Evolutionary conservation across 2,113 vertebrate genomes (phyloP).

Genomic region (Trinectes maculatus): DNA sequence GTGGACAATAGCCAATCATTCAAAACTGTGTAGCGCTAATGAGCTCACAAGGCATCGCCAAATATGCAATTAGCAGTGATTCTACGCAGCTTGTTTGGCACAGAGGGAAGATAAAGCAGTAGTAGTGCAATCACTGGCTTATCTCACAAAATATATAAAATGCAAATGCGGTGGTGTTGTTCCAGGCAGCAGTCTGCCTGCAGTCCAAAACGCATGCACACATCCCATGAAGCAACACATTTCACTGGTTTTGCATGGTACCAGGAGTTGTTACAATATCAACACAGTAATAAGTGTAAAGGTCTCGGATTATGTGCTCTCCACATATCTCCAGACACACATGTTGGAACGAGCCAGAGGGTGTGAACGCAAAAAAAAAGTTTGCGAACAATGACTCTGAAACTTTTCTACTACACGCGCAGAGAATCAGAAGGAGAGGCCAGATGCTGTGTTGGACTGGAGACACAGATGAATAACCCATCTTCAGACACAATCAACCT

Average conservation of each 20-base stretch:
- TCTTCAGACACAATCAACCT: constrained; percentile 46
- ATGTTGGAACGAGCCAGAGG: constrained; percentile 2
- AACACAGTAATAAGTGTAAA: constrained; percentile 45
- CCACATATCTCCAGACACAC: constrained; percentile 41
- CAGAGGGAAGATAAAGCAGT: constrained; percentile 23
- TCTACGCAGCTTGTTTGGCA: constrained; percentile 23
- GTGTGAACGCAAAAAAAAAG: constrained; percentile 18
- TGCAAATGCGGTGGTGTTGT: background rate
- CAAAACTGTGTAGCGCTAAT: constrained; percentile 27
- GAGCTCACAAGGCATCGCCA: constrained; percentile 23
- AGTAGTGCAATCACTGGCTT: background rate
- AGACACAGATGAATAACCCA: constrained; percentile 51
- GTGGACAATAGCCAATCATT: constrained; percentile 51
- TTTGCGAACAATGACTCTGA: constrained; percentile 40
- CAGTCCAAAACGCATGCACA: constrained; percentile 31
- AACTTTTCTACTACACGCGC: constrained; percentile 46
- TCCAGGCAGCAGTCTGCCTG: constrained; percentile 18
- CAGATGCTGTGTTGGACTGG: constrained; percentile 36
- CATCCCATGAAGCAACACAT: constrained; percentile 43
- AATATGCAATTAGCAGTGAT: constrained; percentile 34
- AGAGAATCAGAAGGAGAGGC: constrained; percentile 34
- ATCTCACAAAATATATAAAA: constrained; percentile 20
- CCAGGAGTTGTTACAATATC: constrained; percentile 47
- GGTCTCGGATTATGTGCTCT: constrained; percentile 46
- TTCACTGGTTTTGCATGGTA: constrained; percentile 20